These are phyloP conservation scores for Holothuria scabra DNA, from an alignment of 53 echinoderm and acorn worm genomes.

Conservation along the genomic window DNA sequence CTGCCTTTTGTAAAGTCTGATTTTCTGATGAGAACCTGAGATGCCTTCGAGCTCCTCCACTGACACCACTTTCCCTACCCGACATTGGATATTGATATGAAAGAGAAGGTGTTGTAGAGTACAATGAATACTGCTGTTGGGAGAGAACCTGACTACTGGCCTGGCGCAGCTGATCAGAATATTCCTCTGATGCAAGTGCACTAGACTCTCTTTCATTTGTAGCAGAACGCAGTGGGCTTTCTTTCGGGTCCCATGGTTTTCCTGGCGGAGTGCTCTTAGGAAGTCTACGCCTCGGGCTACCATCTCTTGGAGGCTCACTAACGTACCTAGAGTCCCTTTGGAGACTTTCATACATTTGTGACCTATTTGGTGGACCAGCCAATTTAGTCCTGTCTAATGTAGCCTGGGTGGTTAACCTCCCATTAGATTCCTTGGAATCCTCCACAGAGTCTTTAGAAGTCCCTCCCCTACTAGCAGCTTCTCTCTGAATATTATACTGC, in stretches of 20 bases:
- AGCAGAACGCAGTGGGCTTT: not conserved
- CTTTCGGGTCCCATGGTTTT: conserved; percentile 28
- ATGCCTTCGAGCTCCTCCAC: conserved; percentile 11
- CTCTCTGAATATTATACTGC: conserved; percentile 11
- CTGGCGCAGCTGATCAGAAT: conserved; percentile 13
- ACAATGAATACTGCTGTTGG: not conserved
- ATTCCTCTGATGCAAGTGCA: conserved; percentile 1
- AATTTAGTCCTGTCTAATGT: too few relatives aligned
- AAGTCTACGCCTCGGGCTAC: not conserved
- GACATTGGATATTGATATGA: not conserved
- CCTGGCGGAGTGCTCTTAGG: not conserved
- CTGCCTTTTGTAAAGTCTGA: not conserved
- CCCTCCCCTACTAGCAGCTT: conserved; percentile 15
- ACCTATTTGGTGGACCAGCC: too few relatives aligned
- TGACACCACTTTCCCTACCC: not conserved
- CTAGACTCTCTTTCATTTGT: not conserved
- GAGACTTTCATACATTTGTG: too few relatives aligned
- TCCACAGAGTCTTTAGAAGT: not conserved
- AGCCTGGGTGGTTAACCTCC: too few relatives aligned
- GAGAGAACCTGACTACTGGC: conserved; percentile 16
- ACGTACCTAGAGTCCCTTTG: too few relatives aligned
- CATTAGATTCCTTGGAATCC: too few relatives aligned
- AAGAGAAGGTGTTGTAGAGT: conserved; percentile 17
- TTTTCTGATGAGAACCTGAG: conserved; percentile 39
- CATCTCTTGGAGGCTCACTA: too few relatives aligned